Evolutionary conservation across 2,888 invertebrate genomes (phyloP).

Genomic region (Aphodius granarius): DNA sequence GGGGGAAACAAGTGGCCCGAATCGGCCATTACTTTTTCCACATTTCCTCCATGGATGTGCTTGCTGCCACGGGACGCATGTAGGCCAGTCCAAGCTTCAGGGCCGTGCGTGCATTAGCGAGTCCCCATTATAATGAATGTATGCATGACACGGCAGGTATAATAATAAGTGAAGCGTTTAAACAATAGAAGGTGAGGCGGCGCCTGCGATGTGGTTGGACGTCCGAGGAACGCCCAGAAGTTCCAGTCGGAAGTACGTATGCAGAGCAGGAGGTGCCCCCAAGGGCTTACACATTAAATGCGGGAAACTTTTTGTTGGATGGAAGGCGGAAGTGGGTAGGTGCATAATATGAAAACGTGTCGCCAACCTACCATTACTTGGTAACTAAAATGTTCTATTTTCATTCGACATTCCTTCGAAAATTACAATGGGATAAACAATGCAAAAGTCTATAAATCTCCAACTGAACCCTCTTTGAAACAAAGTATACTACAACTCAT

Average conservation of each 20-base stretch:
- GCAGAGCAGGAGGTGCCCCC: background rate
- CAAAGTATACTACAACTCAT: too few species aligned
- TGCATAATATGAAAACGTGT: background rate
- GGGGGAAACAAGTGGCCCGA: background rate
- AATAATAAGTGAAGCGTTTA: slow-evolving; percentile 17
- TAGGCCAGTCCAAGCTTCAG: background rate
- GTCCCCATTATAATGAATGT: slow-evolving; percentile 7
- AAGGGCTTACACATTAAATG: background rate
- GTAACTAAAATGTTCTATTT: background rate
- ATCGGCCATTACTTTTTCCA: slow-evolving; percentile 9
- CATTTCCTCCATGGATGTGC: background rate
- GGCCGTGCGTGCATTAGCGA: slow-evolving; percentile 2
- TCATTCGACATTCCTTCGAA: background rate
- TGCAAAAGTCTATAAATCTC: too few species aligned
- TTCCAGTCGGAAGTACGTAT: slow-evolving; percentile 39
- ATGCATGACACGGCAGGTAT: slow-evolving; percentile 14
- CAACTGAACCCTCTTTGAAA: too few species aligned
- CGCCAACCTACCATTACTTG: background rate
- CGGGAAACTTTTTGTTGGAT: background rate
- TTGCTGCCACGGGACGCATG: background rate
- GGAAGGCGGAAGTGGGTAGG: background rate
- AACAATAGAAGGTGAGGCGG: slow-evolving; percentile 28
- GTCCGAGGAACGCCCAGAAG: slow-evolving; percentile 37
- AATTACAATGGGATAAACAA: background rate
- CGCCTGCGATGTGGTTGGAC: slow-evolving; percentile 29